Percentiles rank a stretch among this genome's conserved stretches.
These are phyloP conservation scores for Sceliomorpha sp. DNA, from an alignment of 2,888 invertebrate genomes.

Conservation along the genomic window DNA sequence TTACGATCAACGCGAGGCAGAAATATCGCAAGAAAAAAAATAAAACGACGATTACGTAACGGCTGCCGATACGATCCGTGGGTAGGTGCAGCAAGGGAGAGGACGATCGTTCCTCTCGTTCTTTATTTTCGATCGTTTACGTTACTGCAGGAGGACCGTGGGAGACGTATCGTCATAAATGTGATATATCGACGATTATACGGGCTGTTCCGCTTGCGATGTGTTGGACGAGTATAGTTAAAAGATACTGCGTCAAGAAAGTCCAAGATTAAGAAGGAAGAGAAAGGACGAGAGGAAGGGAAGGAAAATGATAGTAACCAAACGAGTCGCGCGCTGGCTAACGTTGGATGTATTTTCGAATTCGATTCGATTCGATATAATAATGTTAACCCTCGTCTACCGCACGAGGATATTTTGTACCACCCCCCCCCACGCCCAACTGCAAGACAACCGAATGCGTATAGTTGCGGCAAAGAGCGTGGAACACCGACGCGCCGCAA, in stretches of 20 bases:
- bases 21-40: conserved; percentile 4
- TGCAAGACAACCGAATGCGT: no score
- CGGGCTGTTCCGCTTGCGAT: conserved; percentile 9
- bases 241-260: conserved; percentile 7
- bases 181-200: conserved; percentile 13
- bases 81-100: conserved; percentile 13
- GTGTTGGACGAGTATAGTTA: not conserved
- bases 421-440: no score
- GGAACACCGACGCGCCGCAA: no score
- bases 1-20: not conserved
- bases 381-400: no score
- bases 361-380: no score
- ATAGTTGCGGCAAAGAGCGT: no score
- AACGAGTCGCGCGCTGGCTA: conserved; percentile 9
- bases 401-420: not conserved
- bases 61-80: conserved; percentile 33
- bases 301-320: conserved; percentile 13
- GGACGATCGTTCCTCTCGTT: conserved; percentile 12
- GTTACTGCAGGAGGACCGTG: conserved; percentile 8
- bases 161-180: conserved; percentile 18
- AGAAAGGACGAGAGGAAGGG: no score
- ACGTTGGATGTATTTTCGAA: conserved; percentile 12
- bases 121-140: conserved; percentile 8
- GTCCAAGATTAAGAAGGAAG: not conserved
- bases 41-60: conserved; percentile 49